These are phyloP conservation scores for Ciconia nigra DNA, from an alignment of 2,797 vertebrate genomes.

Conservation along the genomic window DNA sequence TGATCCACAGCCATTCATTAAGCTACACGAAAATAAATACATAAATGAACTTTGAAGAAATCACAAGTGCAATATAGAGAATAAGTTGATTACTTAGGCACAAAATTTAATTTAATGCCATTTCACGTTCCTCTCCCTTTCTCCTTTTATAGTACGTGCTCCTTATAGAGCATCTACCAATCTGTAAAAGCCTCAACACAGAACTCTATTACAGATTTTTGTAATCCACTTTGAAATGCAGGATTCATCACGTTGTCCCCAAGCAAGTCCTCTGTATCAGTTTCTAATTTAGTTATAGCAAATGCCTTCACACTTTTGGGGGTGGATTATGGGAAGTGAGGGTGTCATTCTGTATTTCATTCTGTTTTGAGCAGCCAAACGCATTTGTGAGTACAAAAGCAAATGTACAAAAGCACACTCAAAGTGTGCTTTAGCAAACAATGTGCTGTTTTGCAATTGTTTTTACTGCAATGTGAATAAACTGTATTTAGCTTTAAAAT, in stretches of 20 bases:
- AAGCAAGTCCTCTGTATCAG: not conserved
- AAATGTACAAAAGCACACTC: not conserved
- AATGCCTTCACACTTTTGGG: not conserved
- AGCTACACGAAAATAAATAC: not conserved
- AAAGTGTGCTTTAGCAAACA: not conserved
- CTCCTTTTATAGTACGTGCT: not conserved
- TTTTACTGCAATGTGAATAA: not conserved
- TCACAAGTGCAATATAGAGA: not conserved
- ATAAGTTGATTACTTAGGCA: not conserved
- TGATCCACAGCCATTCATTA: not conserved
- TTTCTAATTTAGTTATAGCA: not conserved
- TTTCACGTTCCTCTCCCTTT: not conserved
- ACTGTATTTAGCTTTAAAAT: not conserved
- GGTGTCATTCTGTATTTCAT: not conserved
- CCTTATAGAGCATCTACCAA: not conserved
- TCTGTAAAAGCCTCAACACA: not conserved
- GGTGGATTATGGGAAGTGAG: not conserved
- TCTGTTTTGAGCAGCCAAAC: not conserved
- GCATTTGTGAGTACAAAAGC: not conserved
- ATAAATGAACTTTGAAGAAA: not conserved
- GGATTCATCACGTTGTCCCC: too few species aligned
- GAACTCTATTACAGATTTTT: not conserved
- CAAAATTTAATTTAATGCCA: not conserved
- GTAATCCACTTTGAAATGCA: not conserved
- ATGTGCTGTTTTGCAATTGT: not conserved